These are phyloP conservation scores for Heterochromis multidens DNA, from an alignment of 2,113 vertebrate genomes.

Conservation along the genomic window DNA sequence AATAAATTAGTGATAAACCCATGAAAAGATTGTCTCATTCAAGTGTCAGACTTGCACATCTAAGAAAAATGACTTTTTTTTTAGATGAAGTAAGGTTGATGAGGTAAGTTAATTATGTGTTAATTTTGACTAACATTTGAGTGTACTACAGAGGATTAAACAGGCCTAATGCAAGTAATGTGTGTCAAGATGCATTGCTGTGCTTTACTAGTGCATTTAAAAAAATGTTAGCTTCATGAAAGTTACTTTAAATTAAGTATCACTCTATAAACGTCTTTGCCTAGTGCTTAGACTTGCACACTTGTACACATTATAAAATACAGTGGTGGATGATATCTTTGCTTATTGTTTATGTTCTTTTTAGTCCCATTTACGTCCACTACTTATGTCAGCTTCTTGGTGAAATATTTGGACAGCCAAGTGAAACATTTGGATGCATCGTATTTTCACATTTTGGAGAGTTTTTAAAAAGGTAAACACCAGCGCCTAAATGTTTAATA, in stretches of 20 bases:
- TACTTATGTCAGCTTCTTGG: not conserved
- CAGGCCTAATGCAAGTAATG: no score
- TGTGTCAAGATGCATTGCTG: no score
- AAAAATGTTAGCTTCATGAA: not conserved
- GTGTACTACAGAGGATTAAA: not conserved
- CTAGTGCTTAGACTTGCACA: not conserved
- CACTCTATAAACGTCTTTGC: not conserved
- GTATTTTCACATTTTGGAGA: not conserved
- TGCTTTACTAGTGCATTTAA: no score
- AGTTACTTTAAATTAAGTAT: not conserved
- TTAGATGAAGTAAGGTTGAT: not conserved
- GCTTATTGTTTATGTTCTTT: not conserved
- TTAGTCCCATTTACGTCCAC: not conserved
- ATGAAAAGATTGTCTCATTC: not conserved
- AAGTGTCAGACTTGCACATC: not conserved
- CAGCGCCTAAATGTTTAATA: no score
- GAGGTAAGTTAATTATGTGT: not conserved
- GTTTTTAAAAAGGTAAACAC: not conserved
- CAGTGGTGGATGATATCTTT: not conserved
- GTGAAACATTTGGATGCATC: no score
- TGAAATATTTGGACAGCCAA: not conserved
- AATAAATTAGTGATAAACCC: not conserved
- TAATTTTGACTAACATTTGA: not conserved
- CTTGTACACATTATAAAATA: not conserved
- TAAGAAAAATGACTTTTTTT: fast-evolving